These are phyloP conservation scores for Phyllotreta striolata DNA, from an alignment of 2,888 invertebrate species.

Conservation along the genomic window DNA sequence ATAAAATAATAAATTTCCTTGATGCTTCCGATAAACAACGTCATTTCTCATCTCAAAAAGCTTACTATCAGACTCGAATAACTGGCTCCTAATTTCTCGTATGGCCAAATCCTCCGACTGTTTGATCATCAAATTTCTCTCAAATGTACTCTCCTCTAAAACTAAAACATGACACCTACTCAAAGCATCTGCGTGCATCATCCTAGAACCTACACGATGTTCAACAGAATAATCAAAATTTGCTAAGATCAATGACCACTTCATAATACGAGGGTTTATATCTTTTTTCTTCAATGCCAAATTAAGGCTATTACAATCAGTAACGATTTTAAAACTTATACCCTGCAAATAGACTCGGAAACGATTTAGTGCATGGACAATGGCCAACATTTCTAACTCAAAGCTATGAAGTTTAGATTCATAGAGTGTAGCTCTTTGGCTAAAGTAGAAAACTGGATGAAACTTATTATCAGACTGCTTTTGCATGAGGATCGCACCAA, in stretches of 20 bases:
- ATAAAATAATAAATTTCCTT: not conserved
- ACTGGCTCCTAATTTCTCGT: too few relatives aligned
- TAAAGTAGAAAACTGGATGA: too few relatives aligned
- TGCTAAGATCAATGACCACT: not conserved
- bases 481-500: constrained; percentile 10
- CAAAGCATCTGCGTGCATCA: constrained; percentile 38
- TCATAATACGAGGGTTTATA: not conserved
- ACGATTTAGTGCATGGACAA: constrained; percentile 4
- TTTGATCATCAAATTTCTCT: constrained; percentile 18
- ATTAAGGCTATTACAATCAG: too few relatives aligned
- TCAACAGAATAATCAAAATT: constrained; percentile 5
- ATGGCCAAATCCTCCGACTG: not conserved
- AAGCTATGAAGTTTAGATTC: constrained; percentile 2
- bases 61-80: too few relatives aligned
- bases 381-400: not conserved
- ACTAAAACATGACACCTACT: constrained; percentile 16
- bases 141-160: constrained; percentile 31
- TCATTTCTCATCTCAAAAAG: not conserved
- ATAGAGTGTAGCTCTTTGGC: constrained; percentile 8
- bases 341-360: constrained; percentile 17
- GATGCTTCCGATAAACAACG: too few relatives aligned
- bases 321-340: too few relatives aligned
- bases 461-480: constrained; percentile 8
- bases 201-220: constrained; percentile 30
- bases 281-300: not conserved